phyloP scores from a whole-genome alignment of 2,888 invertebrate genomes.

The Tortricodes alternella region DNA sequence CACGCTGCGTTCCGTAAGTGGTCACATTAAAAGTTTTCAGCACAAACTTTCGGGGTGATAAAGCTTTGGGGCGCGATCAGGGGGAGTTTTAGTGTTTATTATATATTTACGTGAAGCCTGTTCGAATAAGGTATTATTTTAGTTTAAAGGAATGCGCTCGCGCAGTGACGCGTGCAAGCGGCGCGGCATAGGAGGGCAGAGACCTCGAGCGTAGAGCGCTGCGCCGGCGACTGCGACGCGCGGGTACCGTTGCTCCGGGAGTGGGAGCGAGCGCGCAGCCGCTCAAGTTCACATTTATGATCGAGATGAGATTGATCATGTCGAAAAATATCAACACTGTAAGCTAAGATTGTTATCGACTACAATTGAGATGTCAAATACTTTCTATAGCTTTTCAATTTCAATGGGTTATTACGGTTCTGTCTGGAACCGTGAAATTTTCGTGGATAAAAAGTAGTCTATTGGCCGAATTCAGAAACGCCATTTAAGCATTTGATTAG shows the following conservation, averaged over 20 bases:
- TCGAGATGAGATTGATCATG: conserved; percentile 25
- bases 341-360: conserved; percentile 15
- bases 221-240: conserved; percentile 53
- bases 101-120: too few species aligned
- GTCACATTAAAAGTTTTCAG: conserved; percentile 45
- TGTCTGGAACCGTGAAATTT: too few species aligned
- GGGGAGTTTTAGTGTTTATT: conserved; percentile 16
- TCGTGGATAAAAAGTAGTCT: too few species aligned
- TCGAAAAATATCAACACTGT: conserved; percentile 9
- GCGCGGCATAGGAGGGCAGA: conserved; percentile 62
- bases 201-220: conserved; percentile 68
- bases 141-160: conserved; percentile 40
- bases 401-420: neutral
- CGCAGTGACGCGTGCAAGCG: conserved; percentile 56
- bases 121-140: conserved; percentile 30
- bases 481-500: too few species aligned
- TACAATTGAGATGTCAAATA: conserved; percentile 9
- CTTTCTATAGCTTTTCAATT: conserved; percentile 12
- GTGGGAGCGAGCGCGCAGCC: conserved; percentile 60
- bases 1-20: conserved; percentile 46
- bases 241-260: conserved; percentile 72
- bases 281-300: conserved; percentile 18
- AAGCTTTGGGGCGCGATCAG: neutral
- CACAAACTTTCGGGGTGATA: conserved; percentile 8
- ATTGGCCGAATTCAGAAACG: too few species aligned